phyloP scores from a whole-genome alignment of 2,113 vertebrate genomes.

The Gallinago jamesoni region DNA sequence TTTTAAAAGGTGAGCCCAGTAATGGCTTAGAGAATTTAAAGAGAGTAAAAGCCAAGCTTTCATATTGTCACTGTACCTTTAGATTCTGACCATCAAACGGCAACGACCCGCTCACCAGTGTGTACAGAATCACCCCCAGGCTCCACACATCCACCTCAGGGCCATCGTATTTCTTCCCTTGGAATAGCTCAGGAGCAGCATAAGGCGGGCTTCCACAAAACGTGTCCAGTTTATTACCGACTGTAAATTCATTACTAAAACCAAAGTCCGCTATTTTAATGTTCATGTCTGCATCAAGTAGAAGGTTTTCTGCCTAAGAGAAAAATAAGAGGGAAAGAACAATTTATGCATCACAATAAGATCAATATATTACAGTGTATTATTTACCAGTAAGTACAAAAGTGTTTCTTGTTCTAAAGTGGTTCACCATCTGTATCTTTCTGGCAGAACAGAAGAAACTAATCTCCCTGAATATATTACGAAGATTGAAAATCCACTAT shows the following conservation, averaged over 20 bases:
- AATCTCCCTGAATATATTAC: neutral
- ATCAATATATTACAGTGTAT: neutral
- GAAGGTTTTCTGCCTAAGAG: slow-evolving; percentile 93
- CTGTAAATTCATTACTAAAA: slow-evolving; percentile 97
- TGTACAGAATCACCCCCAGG: slow-evolving; percentile 95
- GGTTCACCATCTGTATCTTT: neutral
- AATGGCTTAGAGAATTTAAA: neutral
- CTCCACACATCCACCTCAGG: slow-evolving; percentile 98
- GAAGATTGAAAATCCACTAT: neutral
- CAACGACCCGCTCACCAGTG: slow-evolving; percentile 92
- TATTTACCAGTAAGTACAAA: neutral
- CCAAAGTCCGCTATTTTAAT: slow-evolving; percentile 99
- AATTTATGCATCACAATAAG: neutral
- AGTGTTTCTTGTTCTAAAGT: neutral
- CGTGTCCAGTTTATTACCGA: slow-evolving; percentile 95
- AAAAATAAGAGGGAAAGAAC: slow-evolving; percentile 46
- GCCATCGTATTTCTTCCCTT: slow-evolving; percentile 96
- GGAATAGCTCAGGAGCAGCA: slow-evolving; percentile 94
- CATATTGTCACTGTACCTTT: slow-evolving; percentile 79
- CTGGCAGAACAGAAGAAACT: neutral
- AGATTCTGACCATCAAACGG: slow-evolving; percentile 97
- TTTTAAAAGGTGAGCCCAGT: neutral
- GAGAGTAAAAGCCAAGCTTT: neutral
- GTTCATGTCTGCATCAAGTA: slow-evolving; percentile 97
- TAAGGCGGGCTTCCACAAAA: slow-evolving; percentile 97